A percentile compares a stretch with the other conserved stretches of the same genome.
phyloP scores from a whole-genome alignment of 2,113 vertebrate species.

The Colossoma macropomum region DNA sequence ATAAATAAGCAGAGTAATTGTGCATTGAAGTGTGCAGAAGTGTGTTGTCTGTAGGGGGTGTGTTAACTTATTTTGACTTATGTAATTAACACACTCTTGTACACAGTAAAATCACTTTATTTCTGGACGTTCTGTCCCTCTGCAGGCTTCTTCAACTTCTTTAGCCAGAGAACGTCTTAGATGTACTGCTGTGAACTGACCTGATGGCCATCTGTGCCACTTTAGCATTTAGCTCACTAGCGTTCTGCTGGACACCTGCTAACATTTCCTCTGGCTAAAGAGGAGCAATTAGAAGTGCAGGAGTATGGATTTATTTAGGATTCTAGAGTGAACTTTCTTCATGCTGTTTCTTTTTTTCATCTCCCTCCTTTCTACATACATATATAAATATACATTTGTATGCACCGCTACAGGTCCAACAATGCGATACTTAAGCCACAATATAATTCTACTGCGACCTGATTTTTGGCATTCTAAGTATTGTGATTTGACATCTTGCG shows the following conservation, averaged over 20 bases:
- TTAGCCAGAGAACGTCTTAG: neutral
- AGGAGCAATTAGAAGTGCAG: neutral
- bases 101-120: neutral
- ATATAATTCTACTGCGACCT: no score
- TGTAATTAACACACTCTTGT: neutral
- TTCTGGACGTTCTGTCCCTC: neutral
- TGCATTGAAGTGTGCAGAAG: no score
- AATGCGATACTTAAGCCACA: no score
- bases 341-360: neutral
- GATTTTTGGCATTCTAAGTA: no score
- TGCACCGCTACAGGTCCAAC: no score
- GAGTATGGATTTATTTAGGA: neutral
- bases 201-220: neutral
- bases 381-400: no score
- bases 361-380: no score
- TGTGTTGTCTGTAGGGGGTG: no score
- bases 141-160: neutral
- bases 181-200: conserved; percentile 13
- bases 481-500: no score
- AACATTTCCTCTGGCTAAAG: neutral
- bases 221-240: neutral
- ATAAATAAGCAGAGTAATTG: no score
- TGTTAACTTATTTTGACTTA: no score
- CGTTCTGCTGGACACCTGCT: neutral
- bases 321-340: neutral